These are phyloP conservation scores for Papilio elwesi DNA, from an alignment of 2,888 invertebrate genomes.

Conservation along the genomic window DNA sequence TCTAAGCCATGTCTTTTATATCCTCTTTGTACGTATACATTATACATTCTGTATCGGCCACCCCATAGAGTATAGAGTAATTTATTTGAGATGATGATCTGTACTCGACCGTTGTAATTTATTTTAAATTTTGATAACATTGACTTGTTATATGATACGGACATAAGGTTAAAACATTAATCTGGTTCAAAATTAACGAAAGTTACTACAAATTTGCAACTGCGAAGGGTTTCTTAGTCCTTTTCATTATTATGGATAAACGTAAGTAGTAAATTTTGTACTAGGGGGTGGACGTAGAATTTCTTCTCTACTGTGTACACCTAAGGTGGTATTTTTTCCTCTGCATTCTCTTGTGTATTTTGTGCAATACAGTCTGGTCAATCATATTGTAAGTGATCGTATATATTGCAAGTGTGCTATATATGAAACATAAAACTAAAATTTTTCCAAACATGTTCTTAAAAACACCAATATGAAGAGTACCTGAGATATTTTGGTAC, in stretches of 20 bases:
- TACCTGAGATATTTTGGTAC: neutral
- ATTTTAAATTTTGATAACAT: no score
- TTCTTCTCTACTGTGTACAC: neutral
- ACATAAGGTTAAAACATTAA: neutral
- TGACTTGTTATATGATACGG: no score
- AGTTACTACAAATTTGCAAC: neutral
- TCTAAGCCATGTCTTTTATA: no score
- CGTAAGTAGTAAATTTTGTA: conserved; percentile 3
- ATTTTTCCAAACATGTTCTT: neutral
- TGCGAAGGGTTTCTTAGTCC: neutral
- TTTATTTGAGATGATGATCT: no score
- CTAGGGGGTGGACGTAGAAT: neutral
- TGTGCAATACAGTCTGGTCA: no score
- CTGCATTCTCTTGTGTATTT: no score
- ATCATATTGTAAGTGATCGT: no score
- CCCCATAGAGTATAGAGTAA: no score
- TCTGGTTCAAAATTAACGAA: neutral
- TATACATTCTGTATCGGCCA: no score
- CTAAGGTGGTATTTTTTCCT: neutral
- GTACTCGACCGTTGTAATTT: no score
- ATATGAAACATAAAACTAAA: neutral
- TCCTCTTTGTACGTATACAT: no score
- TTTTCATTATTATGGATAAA: neutral
- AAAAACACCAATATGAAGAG: neutral
- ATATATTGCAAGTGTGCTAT: neutral